phyloP scores from a whole-genome alignment of 2,888 invertebrate species.

The Pachymerium ferrugineum region DNA sequence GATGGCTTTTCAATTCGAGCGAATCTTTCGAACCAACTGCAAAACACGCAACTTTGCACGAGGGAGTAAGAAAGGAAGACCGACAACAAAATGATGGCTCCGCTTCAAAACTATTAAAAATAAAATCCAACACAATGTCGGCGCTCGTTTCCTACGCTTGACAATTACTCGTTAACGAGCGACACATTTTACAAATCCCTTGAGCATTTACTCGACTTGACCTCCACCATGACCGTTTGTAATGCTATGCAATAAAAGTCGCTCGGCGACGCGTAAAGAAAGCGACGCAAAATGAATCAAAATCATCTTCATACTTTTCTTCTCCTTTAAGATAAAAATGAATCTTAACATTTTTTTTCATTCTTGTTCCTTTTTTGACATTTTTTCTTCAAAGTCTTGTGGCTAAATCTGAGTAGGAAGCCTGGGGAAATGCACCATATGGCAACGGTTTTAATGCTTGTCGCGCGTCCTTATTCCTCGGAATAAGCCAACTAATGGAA shows the following conservation, averaged over 20 bases:
- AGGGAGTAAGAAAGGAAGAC: not conserved
- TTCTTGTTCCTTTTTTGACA: not conserved
- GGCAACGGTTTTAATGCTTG: constrained; percentile 8
- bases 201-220: constrained; percentile 23
- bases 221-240: constrained; percentile 19
- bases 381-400: not conserved
- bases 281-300: not conserved
- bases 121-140: constrained; percentile 8
- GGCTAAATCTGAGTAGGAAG: constrained; percentile 18
- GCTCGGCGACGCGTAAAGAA: not conserved
- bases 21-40: constrained; percentile 6
- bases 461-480: constrained; percentile 21
- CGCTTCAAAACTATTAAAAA: constrained; percentile 15
- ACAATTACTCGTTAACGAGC: constrained; percentile 27
- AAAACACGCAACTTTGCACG: not conserved
- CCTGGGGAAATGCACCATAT: not conserved
- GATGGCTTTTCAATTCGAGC: constrained; percentile 16
- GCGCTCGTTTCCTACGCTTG: not conserved
- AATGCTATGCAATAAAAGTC: constrained; percentile 15
- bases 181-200: constrained; percentile 22
- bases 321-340: not conserved
- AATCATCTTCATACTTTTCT: not conserved
- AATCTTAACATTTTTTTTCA: not conserved
- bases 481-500: constrained; percentile 25
- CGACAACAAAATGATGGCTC: not conserved